Evolutionary conservation across 2,113 vertebrate genomes (phyloP).

Genomic region (Alaudala cheleensis): DNA sequence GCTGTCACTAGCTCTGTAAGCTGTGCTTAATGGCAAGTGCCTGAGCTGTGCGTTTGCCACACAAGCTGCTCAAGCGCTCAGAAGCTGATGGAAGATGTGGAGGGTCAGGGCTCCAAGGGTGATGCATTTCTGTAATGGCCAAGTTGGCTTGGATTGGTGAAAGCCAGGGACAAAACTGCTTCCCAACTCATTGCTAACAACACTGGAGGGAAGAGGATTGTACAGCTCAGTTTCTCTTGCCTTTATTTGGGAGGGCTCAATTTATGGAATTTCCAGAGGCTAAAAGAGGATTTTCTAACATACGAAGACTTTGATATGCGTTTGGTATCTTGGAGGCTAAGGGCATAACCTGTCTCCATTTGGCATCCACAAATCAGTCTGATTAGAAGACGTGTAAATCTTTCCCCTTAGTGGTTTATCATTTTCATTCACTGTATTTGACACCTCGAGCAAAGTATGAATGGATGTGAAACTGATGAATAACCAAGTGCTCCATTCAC

Average conservation of each 20-base stretch:
- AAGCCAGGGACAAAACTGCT: neutral
- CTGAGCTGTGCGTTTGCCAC: neutral
- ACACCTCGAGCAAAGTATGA: neutral
- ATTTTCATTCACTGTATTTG: neutral
- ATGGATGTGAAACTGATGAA: neutral
- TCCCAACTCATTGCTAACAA: neutral
- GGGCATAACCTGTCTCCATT: neutral
- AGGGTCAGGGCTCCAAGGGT: neutral
- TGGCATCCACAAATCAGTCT: neutral
- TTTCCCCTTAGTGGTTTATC: neutral
- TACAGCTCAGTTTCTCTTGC: neutral
- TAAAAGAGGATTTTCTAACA: neutral
- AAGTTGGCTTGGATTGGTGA: neutral
- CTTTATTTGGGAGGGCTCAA: neutral
- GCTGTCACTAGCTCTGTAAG: neutral
- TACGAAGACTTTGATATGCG: neutral
- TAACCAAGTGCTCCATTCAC: fast-evolving
- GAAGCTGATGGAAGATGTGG: neutral
- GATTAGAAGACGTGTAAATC: neutral
- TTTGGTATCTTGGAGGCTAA: neutral
- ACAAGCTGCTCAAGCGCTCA: neutral
- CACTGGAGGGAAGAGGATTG: neutral
- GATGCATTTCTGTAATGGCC: neutral
- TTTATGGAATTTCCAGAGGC: neutral
- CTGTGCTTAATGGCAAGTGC: neutral